These are phyloP conservation scores for Leptopilina drosophilae DNA, from an alignment of 2,888 invertebrate species.

Conservation along the genomic window DNA sequence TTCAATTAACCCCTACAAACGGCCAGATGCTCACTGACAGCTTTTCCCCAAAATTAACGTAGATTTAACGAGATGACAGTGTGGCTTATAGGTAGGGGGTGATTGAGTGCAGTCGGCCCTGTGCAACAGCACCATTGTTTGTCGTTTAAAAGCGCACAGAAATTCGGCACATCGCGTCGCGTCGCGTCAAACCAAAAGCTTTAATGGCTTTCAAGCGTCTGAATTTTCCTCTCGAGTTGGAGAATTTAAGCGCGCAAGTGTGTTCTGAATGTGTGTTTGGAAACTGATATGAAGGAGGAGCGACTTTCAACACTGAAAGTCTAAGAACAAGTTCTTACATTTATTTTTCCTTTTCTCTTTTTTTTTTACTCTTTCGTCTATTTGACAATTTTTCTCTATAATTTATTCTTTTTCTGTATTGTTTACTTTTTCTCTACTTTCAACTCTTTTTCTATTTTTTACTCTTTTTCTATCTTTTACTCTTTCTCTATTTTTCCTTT, in stretches of 20 bases:
- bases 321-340: no score
- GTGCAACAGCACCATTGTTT: constrained; percentile 21
- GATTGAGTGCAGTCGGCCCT: constrained; percentile 26
- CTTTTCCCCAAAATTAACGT: constrained; percentile 36
- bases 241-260: constrained; percentile 3
- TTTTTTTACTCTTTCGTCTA: no score
- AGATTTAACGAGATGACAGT: constrained; percentile 38
- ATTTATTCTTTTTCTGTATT: no score
- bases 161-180: not conserved
- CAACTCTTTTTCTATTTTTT: no score
- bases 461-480: no score
- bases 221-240: constrained; percentile 12
- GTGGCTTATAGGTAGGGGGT: constrained; percentile 11
- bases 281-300: not conserved
- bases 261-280: not conserved
- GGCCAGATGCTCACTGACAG: constrained; percentile 30
- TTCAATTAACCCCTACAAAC: constrained; percentile 32
- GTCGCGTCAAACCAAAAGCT: not conserved
- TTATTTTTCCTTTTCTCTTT: no score
- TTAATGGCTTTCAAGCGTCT: constrained; percentile 30
- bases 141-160: constrained; percentile 32
- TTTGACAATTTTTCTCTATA: no score
- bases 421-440: no score
- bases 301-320: no score
- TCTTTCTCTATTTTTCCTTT: no score